Base-by-base conservation (phyloP, 2,888 invertebrate species). In the Gnatocerus cornutus region DNA sequence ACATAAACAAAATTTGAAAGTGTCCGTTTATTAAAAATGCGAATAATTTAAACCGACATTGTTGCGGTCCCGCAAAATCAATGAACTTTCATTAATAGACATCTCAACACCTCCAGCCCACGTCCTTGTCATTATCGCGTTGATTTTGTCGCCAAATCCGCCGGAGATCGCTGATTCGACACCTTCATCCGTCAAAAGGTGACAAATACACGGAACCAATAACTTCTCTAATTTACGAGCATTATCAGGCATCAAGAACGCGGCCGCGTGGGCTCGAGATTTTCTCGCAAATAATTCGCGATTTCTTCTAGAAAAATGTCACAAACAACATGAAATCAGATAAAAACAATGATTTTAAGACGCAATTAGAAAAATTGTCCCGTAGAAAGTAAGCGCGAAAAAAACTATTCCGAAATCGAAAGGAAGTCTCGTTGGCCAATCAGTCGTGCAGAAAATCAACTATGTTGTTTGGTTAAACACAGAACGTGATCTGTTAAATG, bases 281-380 rank as follows among this genome's bases (percentile, higher is more conserved):
- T 41, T 41, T 41, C 41, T 41, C 7, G 37, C 41, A 13, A 58
- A 12, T 56, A 30, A 27, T 29, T 14, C 13, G 5, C 27, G 29
- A 58, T 58, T 58, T 58, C 58, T 58, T 43, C 58, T 41, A 29
- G 55, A 58, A 58, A 58, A 58, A 39, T 58, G 58, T 58, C 58
- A 45, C 12, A 58, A 58, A 13, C 59, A 13, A 59, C 43, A 59
- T 59, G 59, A 59, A 59, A 59, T 59, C 59, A 14, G 59, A 59
- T 59, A 59, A 59, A 43, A 59, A 59, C 59, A 59, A 59, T 46
- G 46, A 59, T 16, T 59, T 46, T 46, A 45, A 59, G 29, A 46
- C 59, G 59, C 45, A 59, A 59, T 59, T 59, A 59, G 12, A 59
- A 46, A 56, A 59, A 59, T 59, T 59, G 59, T 59, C 45, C 6